Conservation (phyloP, 1,140 invertebrate genomes). For the Atta cephalotes region DNA sequence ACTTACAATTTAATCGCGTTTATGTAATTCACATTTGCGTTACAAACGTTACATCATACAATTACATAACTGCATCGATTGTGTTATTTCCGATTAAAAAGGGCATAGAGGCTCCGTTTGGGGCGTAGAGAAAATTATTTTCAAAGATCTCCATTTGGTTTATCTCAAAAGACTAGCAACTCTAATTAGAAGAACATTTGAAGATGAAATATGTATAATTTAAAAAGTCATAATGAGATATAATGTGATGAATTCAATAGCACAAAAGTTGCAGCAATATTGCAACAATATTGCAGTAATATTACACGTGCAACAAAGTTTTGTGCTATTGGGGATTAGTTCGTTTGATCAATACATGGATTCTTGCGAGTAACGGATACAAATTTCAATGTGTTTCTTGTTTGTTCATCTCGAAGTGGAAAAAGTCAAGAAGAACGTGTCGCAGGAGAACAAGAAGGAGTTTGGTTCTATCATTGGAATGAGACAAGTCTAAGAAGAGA, state of each 20-base stretch:
- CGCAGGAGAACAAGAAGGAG: background rate
- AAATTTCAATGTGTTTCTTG: constrained; percentile 40
- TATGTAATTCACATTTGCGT: constrained; percentile 1
- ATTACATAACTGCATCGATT: background rate
- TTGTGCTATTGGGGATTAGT: background rate
- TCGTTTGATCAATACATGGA: background rate
- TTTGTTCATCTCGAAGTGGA: constrained; percentile 6
- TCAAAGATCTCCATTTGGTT: constrained; percentile 4
- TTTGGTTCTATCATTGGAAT: constrained; percentile 49
- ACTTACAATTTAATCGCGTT: background rate
- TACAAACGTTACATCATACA: background rate
- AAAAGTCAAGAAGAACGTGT: constrained; percentile 39
- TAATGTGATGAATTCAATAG: background rate
- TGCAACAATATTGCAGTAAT: no score
- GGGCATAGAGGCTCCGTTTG: background rate
- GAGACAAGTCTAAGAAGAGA: background rate
- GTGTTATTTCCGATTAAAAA: background rate
- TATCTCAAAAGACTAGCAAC: background rate
- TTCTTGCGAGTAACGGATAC: background rate
- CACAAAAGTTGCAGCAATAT: no score
- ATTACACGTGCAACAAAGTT: no score
- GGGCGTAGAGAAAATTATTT: background rate
- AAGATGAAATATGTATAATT: background rate
- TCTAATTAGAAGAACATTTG: constrained; percentile 5
- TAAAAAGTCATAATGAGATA: background rate